Percentiles rank a stretch among this genome's conserved stretches.
Evolutionary conservation across 2,888 invertebrate genomes (phyloP).

Genomic region (Baccha elongata): DNA sequence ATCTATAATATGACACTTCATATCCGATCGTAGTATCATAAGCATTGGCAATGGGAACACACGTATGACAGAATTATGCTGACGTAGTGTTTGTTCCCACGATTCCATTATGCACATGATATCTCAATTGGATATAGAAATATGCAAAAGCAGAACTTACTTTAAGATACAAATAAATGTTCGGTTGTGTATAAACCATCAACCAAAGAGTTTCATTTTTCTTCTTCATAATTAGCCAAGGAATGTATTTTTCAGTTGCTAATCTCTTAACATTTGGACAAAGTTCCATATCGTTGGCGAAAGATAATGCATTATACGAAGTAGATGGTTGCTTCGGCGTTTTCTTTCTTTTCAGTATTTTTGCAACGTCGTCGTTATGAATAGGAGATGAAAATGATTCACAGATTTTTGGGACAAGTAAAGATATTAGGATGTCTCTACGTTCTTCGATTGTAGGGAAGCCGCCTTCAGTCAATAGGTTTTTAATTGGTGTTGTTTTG

Average conservation of each 20-base stretch:
- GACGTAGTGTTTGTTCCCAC: too few relatives aligned
- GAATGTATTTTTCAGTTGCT: slow-evolving; percentile 2
- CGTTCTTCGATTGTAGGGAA: slow-evolving; percentile 19
- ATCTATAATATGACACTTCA: too few relatives aligned
- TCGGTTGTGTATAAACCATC: too few relatives aligned
- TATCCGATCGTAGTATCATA: too few relatives aligned
- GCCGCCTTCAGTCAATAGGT: slow-evolving; percentile 47
- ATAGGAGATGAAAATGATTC: not conserved
- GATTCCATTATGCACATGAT: too few relatives aligned
- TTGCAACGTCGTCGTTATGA: not conserved
- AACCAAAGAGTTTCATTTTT: too few relatives aligned
- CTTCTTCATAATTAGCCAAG: too few relatives aligned
- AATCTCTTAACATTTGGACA: not conserved
- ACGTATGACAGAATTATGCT: too few relatives aligned
- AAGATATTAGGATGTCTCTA: not conserved
- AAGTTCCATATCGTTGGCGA: not conserved
- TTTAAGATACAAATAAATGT: too few relatives aligned
- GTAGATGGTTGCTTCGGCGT: slow-evolving; percentile 4
- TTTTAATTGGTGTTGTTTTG: slow-evolving; percentile 45
- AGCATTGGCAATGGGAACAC: too few relatives aligned
- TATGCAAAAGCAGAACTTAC: too few relatives aligned
- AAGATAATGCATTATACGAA: not conserved
- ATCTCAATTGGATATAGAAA: too few relatives aligned
- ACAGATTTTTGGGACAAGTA: slow-evolving; percentile 1
- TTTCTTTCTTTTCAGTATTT: slow-evolving; percentile 2